Base-by-base conservation (phyloP, 2,113 vertebrate genomes). In the Dromas ardeola region DNA sequence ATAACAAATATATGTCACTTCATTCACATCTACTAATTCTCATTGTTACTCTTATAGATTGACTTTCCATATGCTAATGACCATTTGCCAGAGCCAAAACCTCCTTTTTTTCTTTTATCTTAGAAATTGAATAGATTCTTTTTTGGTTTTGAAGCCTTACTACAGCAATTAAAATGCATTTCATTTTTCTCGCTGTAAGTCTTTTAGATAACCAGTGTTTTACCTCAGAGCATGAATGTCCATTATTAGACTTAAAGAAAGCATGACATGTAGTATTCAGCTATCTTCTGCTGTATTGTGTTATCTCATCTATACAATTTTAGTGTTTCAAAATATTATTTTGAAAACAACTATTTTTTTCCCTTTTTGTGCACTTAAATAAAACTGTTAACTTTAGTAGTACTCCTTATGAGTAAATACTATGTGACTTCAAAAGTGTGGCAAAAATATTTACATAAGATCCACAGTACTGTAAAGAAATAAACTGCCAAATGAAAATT, bases 341-440 rank as follows among this genome's bases (percentile, higher is more conserved):
- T 69, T 77, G 15, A 15, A 81, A 86, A 32, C 10, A 30, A 7
- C 1, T 22, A 5, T 22, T 73, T 65, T 53, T 67, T 29, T 49
- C 3, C 8, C 2, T 15, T 2, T 86, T 32, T 21, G 6, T 50
- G 0, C 2, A 12, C 27, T 36, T 66, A 13, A 1, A 8, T 69
- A 26, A 42, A 47, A 40, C 12, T 58, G 1, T n/a, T 87, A 9
- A 43, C 27, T 69, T 62, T 42, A 59, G 6, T 26, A n/a, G 13
- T 63, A 32, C 13, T 77, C 29, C 7, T 40, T 40, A 22, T 20
- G 36, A 49, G 40, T 50, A 78, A 95, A 49, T 56, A 53, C 2
- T 19, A 10, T n/a, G 7, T 56, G 34, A 42, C 14, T 29, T 69
- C 18, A 79, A 73, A 85, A 69, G 25, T 2, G 0, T 76, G 45